Evolutionary conservation across 1,140 invertebrate genomes (phyloP), one percentile per base, ranked within the genome.

Genomic region (Drosophila athabasca): DNA sequence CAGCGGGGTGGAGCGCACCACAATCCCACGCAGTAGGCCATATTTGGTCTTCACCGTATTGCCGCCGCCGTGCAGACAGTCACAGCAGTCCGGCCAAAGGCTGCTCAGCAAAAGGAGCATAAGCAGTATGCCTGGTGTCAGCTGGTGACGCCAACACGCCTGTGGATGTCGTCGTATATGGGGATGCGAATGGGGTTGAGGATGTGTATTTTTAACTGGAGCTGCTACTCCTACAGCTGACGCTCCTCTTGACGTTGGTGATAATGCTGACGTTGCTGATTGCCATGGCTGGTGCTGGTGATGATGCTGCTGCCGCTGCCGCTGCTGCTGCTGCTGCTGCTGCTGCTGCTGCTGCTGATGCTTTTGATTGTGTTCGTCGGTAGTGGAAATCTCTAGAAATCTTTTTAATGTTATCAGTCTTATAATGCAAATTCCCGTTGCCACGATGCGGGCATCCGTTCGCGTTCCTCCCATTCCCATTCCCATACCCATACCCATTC

Each of bases 1-100:
- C 26, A 96, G 94, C 26, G 94, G 95, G 82, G 95, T 94, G 59
- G 94, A 94, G 82, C 96, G 94, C 35, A 96, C 94, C 55, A 97
- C 94, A 84, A 97, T 94, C 31, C 97, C 97, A 9, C 97, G 94
- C 68, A 98, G 92, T 26, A 95, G 94, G 22, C 97, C 97, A 93
- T 98, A 98, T 90, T 97, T 96, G 51, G 97, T 98, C 69, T 94
- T 94, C 29, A 97, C 95, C 31, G 97, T 94, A 64, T 96, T 93
- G 49, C 96, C 95, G 92, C 95, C 85, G 55, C 82, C 83, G 39
- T 91, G 90, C 52, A 91, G 85, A 60, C 85, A 90, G 41, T 90
- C 85, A 44, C 85, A 69, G 44, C 69, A 71, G 64, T 83, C 77
- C 59, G 79, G 90, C 90, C 90, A 91, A 17, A 88, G 67, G n/a